A percentile compares a stretch with the other conserved stretches of the same genome.
Evolutionary conservation across 2,888 invertebrate species (phyloP).

Genomic region (Xestia ashworthii): DNA sequence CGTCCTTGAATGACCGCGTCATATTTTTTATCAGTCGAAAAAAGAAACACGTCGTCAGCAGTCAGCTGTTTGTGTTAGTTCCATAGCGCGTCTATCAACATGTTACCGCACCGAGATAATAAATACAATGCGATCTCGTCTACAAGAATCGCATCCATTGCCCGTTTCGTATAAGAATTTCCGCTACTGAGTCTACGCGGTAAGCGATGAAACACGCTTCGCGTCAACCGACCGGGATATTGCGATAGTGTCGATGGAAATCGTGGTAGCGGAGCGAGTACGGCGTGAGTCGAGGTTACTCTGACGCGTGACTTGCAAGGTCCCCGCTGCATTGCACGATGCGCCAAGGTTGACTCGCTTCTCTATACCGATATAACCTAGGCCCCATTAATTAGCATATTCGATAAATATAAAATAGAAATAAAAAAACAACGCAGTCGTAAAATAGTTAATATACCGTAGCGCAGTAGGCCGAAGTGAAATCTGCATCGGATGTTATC

Average conservation of each 20-base stretch:
- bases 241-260: slow-evolving; percentile 75
- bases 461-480: slow-evolving; percentile 79
- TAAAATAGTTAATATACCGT: slow-evolving; percentile 62
- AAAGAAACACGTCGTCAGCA: slow-evolving; percentile 85
- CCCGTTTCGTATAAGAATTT: slow-evolving; percentile 48
- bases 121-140: slow-evolving; percentile 59
- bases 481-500: slow-evolving; percentile 82
- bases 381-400: slow-evolving; percentile 69
- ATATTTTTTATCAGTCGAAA: slow-evolving; percentile 87
- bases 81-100: slow-evolving; percentile 87
- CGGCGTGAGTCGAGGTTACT: slow-evolving; percentile 90
- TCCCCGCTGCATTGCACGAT: slow-evolving; percentile 90
- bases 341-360: slow-evolving; percentile 90
- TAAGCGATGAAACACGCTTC: slow-evolving; percentile 77
- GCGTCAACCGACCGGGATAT: slow-evolving; percentile 59
- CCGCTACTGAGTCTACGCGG: slow-evolving; percentile 12
- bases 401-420: slow-evolving; percentile 46
- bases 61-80: slow-evolving; percentile 89
- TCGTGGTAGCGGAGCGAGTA: slow-evolving; percentile 84
- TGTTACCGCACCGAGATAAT: slow-evolving; percentile 71
- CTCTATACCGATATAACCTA: slow-evolving; percentile 81
- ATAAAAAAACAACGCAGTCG: slow-evolving; percentile 39
- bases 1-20: slow-evolving; percentile 89
- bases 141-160: slow-evolving; percentile 69
- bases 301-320: slow-evolving; percentile 91